These are phyloP conservation scores for Drosophila pullipes DNA, from an alignment of 2,888 invertebrate species.

Conservation along the genomic window DNA sequence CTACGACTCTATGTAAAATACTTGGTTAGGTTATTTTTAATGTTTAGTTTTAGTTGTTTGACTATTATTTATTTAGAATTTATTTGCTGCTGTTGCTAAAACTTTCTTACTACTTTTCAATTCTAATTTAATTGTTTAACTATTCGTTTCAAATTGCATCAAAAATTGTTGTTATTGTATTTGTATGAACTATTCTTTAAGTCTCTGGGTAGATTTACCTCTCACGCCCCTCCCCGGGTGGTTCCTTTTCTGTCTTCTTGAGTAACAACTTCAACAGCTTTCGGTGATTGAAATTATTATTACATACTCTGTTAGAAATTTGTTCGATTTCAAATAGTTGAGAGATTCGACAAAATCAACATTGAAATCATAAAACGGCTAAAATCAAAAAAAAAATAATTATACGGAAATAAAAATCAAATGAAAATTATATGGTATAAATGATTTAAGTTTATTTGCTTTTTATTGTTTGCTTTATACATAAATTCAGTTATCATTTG, in stretches of 20 bases:
- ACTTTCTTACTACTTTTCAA: conserved; percentile 67
- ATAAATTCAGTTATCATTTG: conserved; percentile 75
- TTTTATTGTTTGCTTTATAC: conserved; percentile 60
- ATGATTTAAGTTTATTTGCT: conserved; percentile 62
- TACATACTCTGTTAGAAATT: conserved; percentile 1
- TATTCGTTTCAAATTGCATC: conserved; percentile 62
- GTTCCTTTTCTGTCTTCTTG: conserved; percentile 14
- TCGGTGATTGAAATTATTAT: not conserved
- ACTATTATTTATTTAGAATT: conserved; percentile 69
- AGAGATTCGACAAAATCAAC: conserved; percentile 9
- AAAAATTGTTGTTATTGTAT: conserved; percentile 57
- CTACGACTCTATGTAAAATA: conserved; percentile 68
- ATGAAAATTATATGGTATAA: conserved; percentile 53
- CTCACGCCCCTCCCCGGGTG: conserved; percentile 29
- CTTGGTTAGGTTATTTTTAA: conserved; percentile 55
- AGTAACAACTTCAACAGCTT: not conserved
- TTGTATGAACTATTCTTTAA: conserved; percentile 34
- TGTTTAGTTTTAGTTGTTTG: conserved; percentile 40
- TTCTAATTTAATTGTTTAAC: conserved; percentile 69
- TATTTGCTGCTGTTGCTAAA: conserved; percentile 60
- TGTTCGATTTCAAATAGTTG: conserved; percentile 20
- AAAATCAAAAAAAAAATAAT: conserved; percentile 7
- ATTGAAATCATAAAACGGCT: conserved; percentile 18
- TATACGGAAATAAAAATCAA: conserved; percentile 26
- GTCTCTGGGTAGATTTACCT: conserved; percentile 5